These are phyloP conservation scores for Mallotus villosus DNA, from an alignment of 2,797 vertebrate species.

Conservation along the genomic window DNA sequence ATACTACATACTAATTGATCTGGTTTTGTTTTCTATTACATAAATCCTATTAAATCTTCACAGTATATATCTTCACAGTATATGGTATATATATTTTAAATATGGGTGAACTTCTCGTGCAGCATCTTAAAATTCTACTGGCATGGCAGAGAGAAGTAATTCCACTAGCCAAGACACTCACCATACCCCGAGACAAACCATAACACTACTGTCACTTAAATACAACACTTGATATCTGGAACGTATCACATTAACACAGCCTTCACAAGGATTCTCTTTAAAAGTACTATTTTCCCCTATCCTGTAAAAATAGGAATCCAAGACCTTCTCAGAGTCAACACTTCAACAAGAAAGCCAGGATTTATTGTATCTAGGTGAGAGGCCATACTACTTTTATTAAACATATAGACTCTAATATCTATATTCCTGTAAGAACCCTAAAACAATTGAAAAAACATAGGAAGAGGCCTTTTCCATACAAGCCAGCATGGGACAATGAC, in stretches of 20 bases:
- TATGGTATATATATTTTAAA: background rate
- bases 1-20: too few relatives aligned
- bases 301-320: background rate
- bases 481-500: background rate
- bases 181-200: constrained; percentile 39
- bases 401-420: background rate
- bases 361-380: background rate
- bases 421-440: background rate
- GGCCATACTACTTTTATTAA: too few relatives aligned
- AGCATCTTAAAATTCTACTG: constrained; percentile 24
- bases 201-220: constrained; percentile 34
- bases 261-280: background rate
- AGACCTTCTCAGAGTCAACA: background rate
- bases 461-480: background rate
- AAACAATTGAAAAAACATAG: background rate
- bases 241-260: constrained; percentile 21
- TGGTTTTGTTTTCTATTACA: background rate
- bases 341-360: background rate
- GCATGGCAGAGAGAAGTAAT: constrained; percentile 12
- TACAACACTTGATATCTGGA: constrained; percentile 35
- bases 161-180: constrained; percentile 31
- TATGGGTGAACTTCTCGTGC: background rate
- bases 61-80: background rate
- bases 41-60: background rate
- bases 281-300: background rate